A percentile compares a stretch with the other conserved stretches of the same genome.
Conservation (phyloP, 2,113 vertebrate genomes). For the Bostrychus sinensis region DNA sequence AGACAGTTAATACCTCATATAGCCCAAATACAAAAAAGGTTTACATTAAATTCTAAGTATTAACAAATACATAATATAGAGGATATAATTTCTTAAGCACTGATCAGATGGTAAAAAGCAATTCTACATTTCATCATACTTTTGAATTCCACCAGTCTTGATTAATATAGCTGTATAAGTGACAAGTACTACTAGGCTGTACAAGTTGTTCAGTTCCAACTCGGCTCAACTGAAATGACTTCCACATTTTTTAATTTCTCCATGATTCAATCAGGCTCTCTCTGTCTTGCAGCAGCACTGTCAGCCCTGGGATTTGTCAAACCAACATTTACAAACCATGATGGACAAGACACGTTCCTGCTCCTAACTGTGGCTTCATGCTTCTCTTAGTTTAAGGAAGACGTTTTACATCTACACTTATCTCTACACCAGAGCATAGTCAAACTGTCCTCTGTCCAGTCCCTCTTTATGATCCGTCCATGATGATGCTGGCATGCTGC, state of each 20-base stretch:
- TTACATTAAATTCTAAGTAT: too few species aligned
- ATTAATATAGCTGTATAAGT: too few species aligned
- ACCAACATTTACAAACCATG: slow-evolving; percentile 36
- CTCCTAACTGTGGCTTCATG: not conserved
- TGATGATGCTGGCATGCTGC: slow-evolving; percentile 92
- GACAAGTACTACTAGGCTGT: too few species aligned
- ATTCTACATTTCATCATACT: too few species aligned
- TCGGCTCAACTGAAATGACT: slow-evolving; percentile 6
- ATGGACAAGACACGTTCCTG: slow-evolving; percentile 15
- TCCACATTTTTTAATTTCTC: slow-evolving; percentile 22
- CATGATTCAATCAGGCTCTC: slow-evolving; percentile 45
- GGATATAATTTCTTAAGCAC: too few species aligned
- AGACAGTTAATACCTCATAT: too few species aligned
- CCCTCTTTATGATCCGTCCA: slow-evolving; percentile 94
- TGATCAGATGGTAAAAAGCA: too few species aligned
- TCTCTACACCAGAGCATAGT: slow-evolving; percentile 87
- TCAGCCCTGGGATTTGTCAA: slow-evolving; percentile 41
- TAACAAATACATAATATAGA: too few species aligned
- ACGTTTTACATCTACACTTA: not conserved
- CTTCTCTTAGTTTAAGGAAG: not conserved
- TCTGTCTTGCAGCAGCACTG: slow-evolving; percentile 30
- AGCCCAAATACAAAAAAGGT: too few species aligned
- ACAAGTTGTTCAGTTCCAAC: not conserved
- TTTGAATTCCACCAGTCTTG: too few species aligned
- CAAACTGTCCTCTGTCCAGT: slow-evolving; percentile 91